Evolutionary conservation across 1,140 invertebrate genomes (phyloP).

Genomic region (Panagrolaimus sp.): DNA sequence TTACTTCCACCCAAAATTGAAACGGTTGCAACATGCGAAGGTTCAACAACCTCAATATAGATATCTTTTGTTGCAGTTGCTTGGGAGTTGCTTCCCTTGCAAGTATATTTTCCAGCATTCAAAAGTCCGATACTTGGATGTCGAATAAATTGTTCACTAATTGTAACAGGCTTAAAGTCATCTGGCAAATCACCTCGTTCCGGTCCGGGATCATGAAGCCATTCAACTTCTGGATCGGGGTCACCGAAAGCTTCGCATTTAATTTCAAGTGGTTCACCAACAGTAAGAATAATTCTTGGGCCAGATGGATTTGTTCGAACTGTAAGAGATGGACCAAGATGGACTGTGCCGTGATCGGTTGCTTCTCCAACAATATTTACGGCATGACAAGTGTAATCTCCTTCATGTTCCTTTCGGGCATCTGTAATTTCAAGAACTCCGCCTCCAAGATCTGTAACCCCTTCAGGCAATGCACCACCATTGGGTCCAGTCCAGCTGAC

Average conservation of each 20-base stretch:
- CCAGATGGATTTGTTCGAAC: constrained; percentile 43
- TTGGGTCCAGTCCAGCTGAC: constrained; percentile 45
- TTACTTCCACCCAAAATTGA: constrained; percentile 53
- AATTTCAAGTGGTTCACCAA: constrained; percentile 56
- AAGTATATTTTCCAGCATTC: constrained; percentile 56
- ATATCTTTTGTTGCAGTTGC: constrained; percentile 59
- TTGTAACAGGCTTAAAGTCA: constrained; percentile 57
- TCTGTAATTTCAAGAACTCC: constrained; percentile 55
- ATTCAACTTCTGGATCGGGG: constrained; percentile 59
- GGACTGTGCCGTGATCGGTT: constrained; percentile 50
- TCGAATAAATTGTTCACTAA: constrained; percentile 57
- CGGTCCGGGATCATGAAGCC: constrained; percentile 59
- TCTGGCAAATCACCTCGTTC: constrained; percentile 59
- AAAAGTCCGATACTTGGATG: constrained; percentile 54
- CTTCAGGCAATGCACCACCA: constrained; percentile 46
- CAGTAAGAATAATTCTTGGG: constrained; percentile 46
- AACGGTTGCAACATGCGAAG: constrained; percentile 49
- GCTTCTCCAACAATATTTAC: constrained; percentile 54
- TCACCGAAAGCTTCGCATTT: constrained; percentile 57
- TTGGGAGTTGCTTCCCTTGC: constrained; percentile 52
- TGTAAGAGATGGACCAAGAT: constrained; percentile 42
- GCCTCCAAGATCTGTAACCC: constrained; percentile 53
- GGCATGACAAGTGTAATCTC: constrained; percentile 49
- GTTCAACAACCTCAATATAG: constrained; percentile 57
- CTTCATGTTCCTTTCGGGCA: constrained; percentile 46